Evolutionary conservation across 2,797 vertebrate species (phyloP).

Genomic region (Chaenodraco wilsoni): DNA sequence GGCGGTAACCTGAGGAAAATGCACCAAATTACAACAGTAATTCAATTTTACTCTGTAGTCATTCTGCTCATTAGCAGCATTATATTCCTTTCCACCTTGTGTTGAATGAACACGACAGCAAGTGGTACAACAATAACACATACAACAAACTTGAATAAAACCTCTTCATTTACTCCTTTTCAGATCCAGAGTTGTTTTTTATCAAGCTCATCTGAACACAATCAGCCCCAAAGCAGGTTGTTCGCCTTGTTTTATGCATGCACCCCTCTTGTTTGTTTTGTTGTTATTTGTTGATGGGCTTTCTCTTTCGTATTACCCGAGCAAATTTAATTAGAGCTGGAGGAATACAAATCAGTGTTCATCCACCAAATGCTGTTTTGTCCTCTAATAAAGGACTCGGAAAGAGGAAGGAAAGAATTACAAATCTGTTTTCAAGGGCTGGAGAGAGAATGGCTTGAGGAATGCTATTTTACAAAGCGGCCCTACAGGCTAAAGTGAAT

Average conservation of each 20-base stretch:
- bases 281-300: conserved; percentile 73
- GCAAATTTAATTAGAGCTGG: conserved; percentile 79
- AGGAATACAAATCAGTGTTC: conserved; percentile 76
- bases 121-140: neutral
- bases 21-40: neutral
- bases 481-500: conserved; percentile 18
- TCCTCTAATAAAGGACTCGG: conserved; percentile 66
- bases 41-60: conserved; percentile 11
- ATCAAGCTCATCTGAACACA: conserved; percentile 64
- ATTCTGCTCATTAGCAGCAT: conserved; percentile 33
- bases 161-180: conserved; percentile 52
- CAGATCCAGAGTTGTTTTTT: conserved; percentile 37
- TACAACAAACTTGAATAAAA: conserved; percentile 21
- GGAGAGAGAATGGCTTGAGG: conserved; percentile 54
- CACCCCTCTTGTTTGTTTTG: conserved; percentile 70
- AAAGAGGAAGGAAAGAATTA: conserved; percentile 64
- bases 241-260: conserved; percentile 59
- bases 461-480: conserved; percentile 51
- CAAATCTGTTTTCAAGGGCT: conserved; percentile 65
- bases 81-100: conserved; percentile 19
- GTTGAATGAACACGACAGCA: conserved; percentile 6
- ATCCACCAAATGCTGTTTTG: conserved; percentile 71
- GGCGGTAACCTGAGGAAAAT: neutral
- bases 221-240: conserved; percentile 64
- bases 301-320: conserved; percentile 77